Percentiles rank a stretch among this genome's conserved stretches.
Conservation (phyloP, 2,888 invertebrate species). For the Coleophora deauratella region DNA sequence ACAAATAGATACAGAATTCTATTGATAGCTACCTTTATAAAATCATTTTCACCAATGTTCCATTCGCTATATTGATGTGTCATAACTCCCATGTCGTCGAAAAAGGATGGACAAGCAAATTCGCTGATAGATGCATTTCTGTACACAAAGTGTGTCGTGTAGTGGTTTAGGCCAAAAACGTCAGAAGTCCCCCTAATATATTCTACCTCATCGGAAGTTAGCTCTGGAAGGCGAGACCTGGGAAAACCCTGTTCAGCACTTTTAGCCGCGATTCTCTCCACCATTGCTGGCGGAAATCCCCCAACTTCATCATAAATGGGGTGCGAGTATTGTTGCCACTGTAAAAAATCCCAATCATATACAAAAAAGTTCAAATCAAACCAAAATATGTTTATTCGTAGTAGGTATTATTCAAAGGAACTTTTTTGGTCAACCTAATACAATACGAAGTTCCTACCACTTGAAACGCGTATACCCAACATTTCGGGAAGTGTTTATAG, state of each 20-base stretch:
- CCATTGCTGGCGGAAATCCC: slow-evolving; percentile 76
- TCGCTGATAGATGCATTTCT: slow-evolving; percentile 28
- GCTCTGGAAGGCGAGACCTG: slow-evolving; percentile 72
- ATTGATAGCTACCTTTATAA: slow-evolving; percentile 13
- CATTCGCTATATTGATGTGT: slow-evolving; percentile 17
- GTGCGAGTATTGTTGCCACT: slow-evolving; percentile 73
- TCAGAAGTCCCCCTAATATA: slow-evolving; percentile 74
- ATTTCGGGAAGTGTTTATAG: too few species aligned
- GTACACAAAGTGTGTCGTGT: slow-evolving; percentile 65
- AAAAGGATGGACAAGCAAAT: slow-evolving; percentile 23
- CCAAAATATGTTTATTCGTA: too few species aligned
- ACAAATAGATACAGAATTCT: too few species aligned
- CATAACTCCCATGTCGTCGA: slow-evolving; percentile 25
- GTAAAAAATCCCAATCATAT: slow-evolving; percentile 21
- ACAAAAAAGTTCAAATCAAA: background rate
- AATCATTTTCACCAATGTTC: slow-evolving; percentile 15
- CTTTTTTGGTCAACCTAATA: background rate
- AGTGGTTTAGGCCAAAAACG: slow-evolving; percentile 82
- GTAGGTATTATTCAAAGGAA: too few species aligned
- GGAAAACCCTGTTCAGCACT: slow-evolving; percentile 72
- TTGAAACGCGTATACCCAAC: too few species aligned
- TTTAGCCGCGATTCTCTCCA: slow-evolving; percentile 63
- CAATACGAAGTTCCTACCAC: too few species aligned
- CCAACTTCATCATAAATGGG: slow-evolving; percentile 75
- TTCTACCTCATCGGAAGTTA: slow-evolving; percentile 74